These are phyloP conservation scores for Tineola bisselliella DNA, from an alignment of 2,888 invertebrate species.

Conservation along the genomic window DNA sequence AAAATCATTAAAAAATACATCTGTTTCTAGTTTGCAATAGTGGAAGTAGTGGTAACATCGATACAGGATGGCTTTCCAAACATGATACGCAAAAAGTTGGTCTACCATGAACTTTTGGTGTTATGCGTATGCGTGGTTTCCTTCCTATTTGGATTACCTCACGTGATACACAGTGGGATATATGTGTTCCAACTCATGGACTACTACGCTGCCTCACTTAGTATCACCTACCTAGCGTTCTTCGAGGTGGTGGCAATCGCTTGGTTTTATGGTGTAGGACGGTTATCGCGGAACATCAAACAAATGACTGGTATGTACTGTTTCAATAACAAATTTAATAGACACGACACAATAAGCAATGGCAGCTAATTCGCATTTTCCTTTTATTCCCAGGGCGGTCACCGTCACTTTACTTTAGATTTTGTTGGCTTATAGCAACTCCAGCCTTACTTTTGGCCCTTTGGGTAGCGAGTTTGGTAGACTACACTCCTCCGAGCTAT, in stretches of 20 bases:
- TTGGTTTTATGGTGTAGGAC: slow-evolving; percentile 89
- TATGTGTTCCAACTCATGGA: slow-evolving; percentile 93
- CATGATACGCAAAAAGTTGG: slow-evolving; percentile 83
- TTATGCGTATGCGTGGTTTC: slow-evolving; percentile 84
- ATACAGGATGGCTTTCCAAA: slow-evolving; percentile 92
- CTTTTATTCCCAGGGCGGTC: slow-evolving; percentile 47
- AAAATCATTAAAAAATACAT: no score
- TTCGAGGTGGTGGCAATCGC: slow-evolving; percentile 92
- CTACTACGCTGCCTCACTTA: slow-evolving; percentile 91
- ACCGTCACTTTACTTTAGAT: slow-evolving; percentile 83
- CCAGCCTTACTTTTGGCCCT: slow-evolving; percentile 84
- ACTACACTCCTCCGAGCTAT: slow-evolving; percentile 87
- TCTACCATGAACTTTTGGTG: slow-evolving; percentile 88
- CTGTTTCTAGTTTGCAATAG: slow-evolving; percentile 85
- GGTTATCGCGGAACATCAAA: slow-evolving; percentile 83
- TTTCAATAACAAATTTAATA: no score
- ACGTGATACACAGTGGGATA: slow-evolving; percentile 90
- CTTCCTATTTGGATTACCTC: slow-evolving; percentile 85
- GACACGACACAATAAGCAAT: background rate
- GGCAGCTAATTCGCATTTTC: background rate
- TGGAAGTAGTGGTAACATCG: slow-evolving; percentile 93
- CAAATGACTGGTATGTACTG: slow-evolving; percentile 83
- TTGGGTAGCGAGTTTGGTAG: slow-evolving; percentile 89
- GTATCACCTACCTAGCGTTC: slow-evolving; percentile 91
- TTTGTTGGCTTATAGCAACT: slow-evolving; percentile 85